Base-by-base conservation (phyloP, 2,888 invertebrate genomes). In the Agonopterix heracliana region DNA sequence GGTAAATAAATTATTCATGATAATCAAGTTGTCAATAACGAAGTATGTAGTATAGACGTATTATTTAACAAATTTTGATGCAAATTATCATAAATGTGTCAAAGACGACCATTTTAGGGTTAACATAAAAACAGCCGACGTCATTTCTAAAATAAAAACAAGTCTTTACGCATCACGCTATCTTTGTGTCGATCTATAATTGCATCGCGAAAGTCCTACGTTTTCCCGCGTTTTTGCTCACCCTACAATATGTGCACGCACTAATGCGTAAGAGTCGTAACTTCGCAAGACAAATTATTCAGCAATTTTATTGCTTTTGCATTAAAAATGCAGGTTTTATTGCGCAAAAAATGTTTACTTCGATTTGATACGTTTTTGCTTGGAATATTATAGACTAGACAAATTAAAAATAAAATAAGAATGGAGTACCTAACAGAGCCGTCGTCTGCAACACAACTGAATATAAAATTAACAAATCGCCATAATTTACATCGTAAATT, bases 381-480 rank as follows among this genome's bases (percentile, higher is more conserved):
- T 26, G 5, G 5, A 26, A 26, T 26, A 26, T 26, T 26, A 26
- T 26, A 26, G 26, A 7, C 26, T 26, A 26, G 26, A 26, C 7
- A 26, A 26, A 26, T 26, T 26, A 26, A 26, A 26, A 41, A 13
- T 41, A 12, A 41, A 12, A 41, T 11, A 11, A 41, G 9, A 41
- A 13, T 5, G 12, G 12, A 52, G 52, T 54, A 61, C 59, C 61
- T 68, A 71, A 78, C 70, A 66, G 65, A 63, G 55, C 64, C 71
- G 68, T 71, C 71, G 68, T 56, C 62, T 63, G 66, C 71, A 74
- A 74, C 68, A 70, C 67, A 58, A 63, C 71, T 66, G 65, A 71
- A 74, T 78, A 72, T 78, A 76, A 80, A 81, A 85, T 85, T 84
- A 84, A 82, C 84, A 84, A 86, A 87, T 83, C 75, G 78, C 71